phyloP scores from a whole-genome alignment of 2,888 invertebrate species.

The Eristalis tenax region DNA sequence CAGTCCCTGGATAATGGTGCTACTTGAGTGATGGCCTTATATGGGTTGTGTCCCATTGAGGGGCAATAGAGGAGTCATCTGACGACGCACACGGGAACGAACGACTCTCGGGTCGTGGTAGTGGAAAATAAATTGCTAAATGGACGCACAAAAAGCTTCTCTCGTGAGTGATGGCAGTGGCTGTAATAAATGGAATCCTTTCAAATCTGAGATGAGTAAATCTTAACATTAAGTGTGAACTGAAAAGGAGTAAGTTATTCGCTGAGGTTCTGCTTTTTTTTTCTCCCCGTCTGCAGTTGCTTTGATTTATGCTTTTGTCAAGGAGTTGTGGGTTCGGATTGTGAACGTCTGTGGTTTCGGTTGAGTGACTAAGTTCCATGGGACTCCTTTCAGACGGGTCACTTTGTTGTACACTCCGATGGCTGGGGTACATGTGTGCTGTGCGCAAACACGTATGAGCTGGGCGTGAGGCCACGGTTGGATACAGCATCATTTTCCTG shows the following conservation, averaged over 20 bases:
- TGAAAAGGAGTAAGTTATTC: background rate
- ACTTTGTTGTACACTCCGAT: too few relatives aligned
- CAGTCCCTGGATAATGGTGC: slow-evolving; percentile 50
- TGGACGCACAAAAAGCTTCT: slow-evolving; percentile 59
- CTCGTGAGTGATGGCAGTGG: slow-evolving; percentile 55
- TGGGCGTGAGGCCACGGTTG: too few relatives aligned
- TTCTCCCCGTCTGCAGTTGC: background rate
- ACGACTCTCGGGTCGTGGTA: slow-evolving; percentile 29
- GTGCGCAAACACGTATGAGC: too few relatives aligned
- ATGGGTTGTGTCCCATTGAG: slow-evolving; percentile 48
- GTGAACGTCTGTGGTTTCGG: background rate
- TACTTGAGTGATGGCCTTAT: slow-evolving; percentile 58
- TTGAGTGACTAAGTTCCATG: background rate
- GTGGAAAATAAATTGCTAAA: slow-evolving; percentile 56
- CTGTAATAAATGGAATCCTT: slow-evolving; percentile 63
- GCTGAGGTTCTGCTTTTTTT: background rate
- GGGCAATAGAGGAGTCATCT: slow-evolving; percentile 17
- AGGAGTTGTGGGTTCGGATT: background rate
- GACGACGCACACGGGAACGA: slow-evolving; percentile 26
- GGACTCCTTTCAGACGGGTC: background rate
- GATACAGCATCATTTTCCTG: too few relatives aligned
- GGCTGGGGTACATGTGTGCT: too few relatives aligned
- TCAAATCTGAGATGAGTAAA: slow-evolving; percentile 62
- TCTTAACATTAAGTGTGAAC: slow-evolving; percentile 44
- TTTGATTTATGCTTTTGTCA: background rate